A percentile compares a stretch with the other conserved stretches of the same genome.
Conservation (phyloP, 1,140 invertebrate species). For the Panagrolaimus sp. region DNA sequence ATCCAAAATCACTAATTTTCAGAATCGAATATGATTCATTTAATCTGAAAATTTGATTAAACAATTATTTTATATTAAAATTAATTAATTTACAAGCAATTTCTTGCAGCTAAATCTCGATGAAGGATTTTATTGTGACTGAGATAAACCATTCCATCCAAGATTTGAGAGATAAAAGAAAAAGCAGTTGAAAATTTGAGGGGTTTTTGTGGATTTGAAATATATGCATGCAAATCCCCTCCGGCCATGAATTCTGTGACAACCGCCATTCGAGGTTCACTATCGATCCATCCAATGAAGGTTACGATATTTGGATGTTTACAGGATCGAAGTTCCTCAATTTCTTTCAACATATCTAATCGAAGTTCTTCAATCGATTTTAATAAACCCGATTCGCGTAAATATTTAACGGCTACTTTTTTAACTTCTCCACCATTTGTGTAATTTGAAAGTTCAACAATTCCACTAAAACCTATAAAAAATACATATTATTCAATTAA, state of each 20-base stretch:
- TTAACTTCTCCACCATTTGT: no score
- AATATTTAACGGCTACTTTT: no score
- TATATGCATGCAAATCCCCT: slow-evolving; percentile 31
- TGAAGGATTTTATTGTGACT: slow-evolving; percentile 85
- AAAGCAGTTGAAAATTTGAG: slow-evolving; percentile 69
- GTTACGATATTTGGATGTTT: neutral
- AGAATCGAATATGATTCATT: slow-evolving; percentile 76
- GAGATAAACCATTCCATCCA: slow-evolving; percentile 91
- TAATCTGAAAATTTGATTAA: no score
- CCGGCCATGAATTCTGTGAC: slow-evolving; percentile 37
- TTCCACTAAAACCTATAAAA: no score
- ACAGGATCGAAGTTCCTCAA: no score
- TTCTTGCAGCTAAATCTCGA: slow-evolving; percentile 89
- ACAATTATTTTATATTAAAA: no score
- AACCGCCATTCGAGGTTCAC: slow-evolving; percentile 19
- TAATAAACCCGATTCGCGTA: no score
- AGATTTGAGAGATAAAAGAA: slow-evolving; percentile 90
- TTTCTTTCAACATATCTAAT: no score
- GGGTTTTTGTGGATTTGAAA: slow-evolving; percentile 26
- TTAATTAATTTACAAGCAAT: slow-evolving; percentile 66
- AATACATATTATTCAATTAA: no score
- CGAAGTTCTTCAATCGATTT: no score
- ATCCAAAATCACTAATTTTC: slow-evolving; percentile 95
- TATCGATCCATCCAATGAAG: neutral
- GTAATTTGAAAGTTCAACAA: no score